These are phyloP conservation scores for Xenopus laevis DNA, from an alignment of 2,113 vertebrate species.

Conservation along the genomic window DNA sequence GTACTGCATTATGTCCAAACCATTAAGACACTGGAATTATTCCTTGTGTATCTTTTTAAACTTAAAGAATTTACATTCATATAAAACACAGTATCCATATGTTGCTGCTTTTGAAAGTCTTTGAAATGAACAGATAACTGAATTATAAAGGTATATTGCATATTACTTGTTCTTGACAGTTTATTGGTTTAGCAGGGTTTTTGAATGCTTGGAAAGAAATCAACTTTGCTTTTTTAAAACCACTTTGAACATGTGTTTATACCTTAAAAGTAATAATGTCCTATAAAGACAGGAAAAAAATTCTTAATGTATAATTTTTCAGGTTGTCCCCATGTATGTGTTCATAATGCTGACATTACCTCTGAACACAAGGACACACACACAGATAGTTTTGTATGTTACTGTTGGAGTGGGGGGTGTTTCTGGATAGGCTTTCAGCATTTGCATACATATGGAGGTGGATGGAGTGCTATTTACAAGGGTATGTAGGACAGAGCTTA, in stretches of 20 bases:
- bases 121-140: slow-evolving; percentile 48
- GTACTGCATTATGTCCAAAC: slow-evolving; percentile 71
- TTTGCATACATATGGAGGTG: no score
- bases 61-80: slow-evolving; percentile 65
- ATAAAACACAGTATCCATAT: slow-evolving; percentile 55
- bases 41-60: slow-evolving; percentile 50
- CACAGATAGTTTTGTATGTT: no score
- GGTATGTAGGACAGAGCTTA: no score
- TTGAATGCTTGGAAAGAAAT: slow-evolving; percentile 19
- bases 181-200: background rate
- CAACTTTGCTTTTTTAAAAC: background rate
- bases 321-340: no score
- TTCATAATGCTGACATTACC: no score
- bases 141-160: slow-evolving; percentile 45
- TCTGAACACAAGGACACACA: no score
- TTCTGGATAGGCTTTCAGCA: no score
- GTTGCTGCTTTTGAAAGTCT: slow-evolving; percentile 50
- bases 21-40: slow-evolving; percentile 66
- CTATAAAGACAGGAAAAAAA: background rate
- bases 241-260: background rate
- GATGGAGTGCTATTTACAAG: no score
- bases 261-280: background rate
- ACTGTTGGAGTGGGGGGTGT: no score
- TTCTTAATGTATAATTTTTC: background rate
- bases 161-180: background rate